Evolutionary conservation across 2,888 invertebrate genomes (phyloP).

Genomic region (Apamea anceps): DNA sequence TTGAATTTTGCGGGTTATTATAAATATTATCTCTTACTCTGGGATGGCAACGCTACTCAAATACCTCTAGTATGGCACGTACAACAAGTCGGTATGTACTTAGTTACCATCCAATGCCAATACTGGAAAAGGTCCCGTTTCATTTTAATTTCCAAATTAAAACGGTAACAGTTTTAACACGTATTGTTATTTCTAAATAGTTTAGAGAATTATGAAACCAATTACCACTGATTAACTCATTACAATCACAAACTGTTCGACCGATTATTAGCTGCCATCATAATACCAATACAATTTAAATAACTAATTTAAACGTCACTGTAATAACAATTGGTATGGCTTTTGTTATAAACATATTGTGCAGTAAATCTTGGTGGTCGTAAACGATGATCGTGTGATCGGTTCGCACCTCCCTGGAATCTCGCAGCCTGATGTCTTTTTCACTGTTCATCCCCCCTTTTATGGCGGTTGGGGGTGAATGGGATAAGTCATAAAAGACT

Average conservation of each 20-base stretch:
- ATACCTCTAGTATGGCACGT: neutral
- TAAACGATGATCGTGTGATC: conserved; percentile 83
- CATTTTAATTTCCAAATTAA: neutral
- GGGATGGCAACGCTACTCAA: neutral
- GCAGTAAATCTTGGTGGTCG: conserved; percentile 77
- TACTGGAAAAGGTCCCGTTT: neutral
- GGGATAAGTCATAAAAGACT: conserved; percentile 65
- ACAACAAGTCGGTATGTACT: neutral
- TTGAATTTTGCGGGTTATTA: no score
- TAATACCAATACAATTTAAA: conserved; percentile 18
- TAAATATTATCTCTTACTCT: no score
- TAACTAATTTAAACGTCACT: conserved; percentile 38
- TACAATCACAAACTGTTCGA: conserved; percentile 7
- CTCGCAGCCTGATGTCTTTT: conserved; percentile 83
- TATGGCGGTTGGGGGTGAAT: conserved; percentile 71
- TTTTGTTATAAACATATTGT: conserved; percentile 52
- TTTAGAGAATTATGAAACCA: neutral
- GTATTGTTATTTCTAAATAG: neutral
- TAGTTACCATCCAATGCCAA: neutral
- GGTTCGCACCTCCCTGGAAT: conserved; percentile 84
- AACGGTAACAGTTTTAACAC: neutral
- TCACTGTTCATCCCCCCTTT: conserved; percentile 80
- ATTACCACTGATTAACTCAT: conserved; percentile 21
- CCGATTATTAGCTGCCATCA: neutral
- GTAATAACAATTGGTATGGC: conserved; percentile 40